Evolutionary conservation across 2,888 invertebrate genomes (phyloP), one percentile per base, ranked within the genome.

Genomic region (Norana najaformis): DNA sequence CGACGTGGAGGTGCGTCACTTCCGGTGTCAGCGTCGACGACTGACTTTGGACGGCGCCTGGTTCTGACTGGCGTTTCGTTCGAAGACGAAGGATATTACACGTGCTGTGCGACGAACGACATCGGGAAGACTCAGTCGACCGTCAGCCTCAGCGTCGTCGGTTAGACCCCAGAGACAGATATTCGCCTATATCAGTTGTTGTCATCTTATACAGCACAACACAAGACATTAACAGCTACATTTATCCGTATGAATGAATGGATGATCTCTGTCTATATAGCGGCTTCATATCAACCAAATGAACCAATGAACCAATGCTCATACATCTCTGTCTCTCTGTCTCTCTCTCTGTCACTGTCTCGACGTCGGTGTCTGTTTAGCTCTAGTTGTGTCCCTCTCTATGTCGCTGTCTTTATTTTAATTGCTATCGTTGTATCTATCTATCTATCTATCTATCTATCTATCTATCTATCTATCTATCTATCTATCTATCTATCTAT

Each of bases 41-140:
- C 30, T 3, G 89, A 89, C 89, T 37, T n/a, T 18, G 89, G 89
- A 1, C 36, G 89, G 6, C 89, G 89, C 14, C 83, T 89, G 39
- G 85, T 38, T 20, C 83, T 89, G 18, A 83, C 1, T 18, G 20
- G 35, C 34, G 83, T 83, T 38, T n/a, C 89, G 0, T 37, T 38
- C 37, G 36, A 37, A 0, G 89, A 89, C 39, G 83, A 36, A 30
- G 89, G 83, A 30, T 8, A 36, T 14, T 89, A 83, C 41, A n/a
- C 38, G n/a, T 89, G 89, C 35, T 82, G 30, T 34, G 89, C 89
- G 16, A 34, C 30, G n/a, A 89, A 89, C 41, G 20, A 41, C 34
- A 83, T 83, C 41, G 89, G 30, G 14, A 34, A 16, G 18, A 38
- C 83, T 82, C 83, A 85, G 39, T 82, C 83, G 30, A 38, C 2